Evolutionary conservation across 2,888 invertebrate genomes (phyloP).

Genomic region (Syrista parreyssii): DNA sequence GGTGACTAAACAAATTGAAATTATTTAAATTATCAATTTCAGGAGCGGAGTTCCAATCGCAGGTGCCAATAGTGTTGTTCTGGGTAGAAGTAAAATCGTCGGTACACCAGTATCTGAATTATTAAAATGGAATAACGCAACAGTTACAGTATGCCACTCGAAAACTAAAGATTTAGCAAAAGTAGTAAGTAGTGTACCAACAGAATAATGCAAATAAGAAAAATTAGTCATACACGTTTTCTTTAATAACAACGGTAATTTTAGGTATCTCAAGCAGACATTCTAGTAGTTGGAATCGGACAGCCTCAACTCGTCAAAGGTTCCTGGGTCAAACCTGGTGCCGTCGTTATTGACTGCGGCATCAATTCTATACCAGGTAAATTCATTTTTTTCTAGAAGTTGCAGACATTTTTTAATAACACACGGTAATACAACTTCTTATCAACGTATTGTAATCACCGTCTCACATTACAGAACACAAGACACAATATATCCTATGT

Average conservation of each 20-base stretch:
- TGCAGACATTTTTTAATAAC: not conserved
- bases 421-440: not conserved
- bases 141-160: constrained; percentile 97
- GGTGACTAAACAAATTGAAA: constrained; percentile 6
- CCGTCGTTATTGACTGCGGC: constrained; percentile 98
- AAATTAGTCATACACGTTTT: not conserved
- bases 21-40: constrained; percentile 15
- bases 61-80: constrained; percentile 90
- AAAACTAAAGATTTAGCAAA: constrained; percentile 85
- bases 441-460: not conserved
- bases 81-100: constrained; percentile 98
- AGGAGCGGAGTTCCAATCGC: constrained; percentile 80
- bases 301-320: constrained; percentile 90
- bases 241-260: constrained; percentile 10
- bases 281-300: constrained; percentile 97
- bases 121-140: constrained; percentile 96
- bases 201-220: not conserved
- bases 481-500: not conserved
- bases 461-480: not conserved
- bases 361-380: constrained; percentile 91
- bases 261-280: constrained; percentile 85
- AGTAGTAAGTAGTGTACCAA: constrained; percentile 69
- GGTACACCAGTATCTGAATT: constrained; percentile 95
- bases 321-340: constrained; percentile 97
- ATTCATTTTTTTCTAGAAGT: not conserved